A percentile compares a stretch with the other conserved stretches of the same genome.
phyloP scores from a whole-genome alignment of 2,888 invertebrate species.

The Lasioglossum zephyrum region DNA sequence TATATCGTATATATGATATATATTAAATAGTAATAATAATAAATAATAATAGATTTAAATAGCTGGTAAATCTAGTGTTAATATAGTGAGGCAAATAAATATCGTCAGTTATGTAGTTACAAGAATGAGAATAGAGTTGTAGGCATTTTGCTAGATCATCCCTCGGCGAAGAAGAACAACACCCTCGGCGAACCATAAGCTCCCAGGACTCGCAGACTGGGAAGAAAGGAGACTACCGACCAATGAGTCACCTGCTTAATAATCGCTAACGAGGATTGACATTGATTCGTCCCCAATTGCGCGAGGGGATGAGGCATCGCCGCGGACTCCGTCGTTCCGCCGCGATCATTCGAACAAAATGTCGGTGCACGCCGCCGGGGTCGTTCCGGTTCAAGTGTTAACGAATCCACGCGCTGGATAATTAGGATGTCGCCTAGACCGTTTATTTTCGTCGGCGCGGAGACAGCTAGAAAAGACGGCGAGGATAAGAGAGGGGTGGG shows the following conservation, averaged over 20 bases:
- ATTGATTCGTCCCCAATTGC: conserved; percentile 20
- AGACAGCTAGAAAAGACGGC: background rate
- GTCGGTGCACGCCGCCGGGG: conserved; percentile 8
- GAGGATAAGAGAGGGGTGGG: background rate
- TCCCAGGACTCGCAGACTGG: background rate
- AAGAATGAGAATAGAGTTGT: no score
- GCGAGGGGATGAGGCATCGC: background rate
- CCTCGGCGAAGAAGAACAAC: background rate
- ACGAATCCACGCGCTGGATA: conserved; percentile 21
- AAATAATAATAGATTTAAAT: no score
- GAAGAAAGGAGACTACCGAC: background rate
- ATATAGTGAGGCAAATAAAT: no score
- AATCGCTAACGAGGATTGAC: conserved; percentile 17
- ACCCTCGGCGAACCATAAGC: background rate
- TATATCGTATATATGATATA: no score
- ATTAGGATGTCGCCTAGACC: conserved; percentile 45
- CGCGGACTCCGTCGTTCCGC: background rate
- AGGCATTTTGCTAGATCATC: background rate
- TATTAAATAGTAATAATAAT: no score
- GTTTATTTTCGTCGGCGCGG: conserved; percentile 36
- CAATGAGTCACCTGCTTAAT: conserved; percentile 13
- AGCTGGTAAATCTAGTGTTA: no score
- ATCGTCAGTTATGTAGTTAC: no score
- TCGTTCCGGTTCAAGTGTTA: conserved; percentile 43
- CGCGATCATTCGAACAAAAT: conserved; percentile 29